Evolutionary conservation across 2,888 invertebrate species (phyloP).

Genomic region (Holacanthella duospinosa): DNA sequence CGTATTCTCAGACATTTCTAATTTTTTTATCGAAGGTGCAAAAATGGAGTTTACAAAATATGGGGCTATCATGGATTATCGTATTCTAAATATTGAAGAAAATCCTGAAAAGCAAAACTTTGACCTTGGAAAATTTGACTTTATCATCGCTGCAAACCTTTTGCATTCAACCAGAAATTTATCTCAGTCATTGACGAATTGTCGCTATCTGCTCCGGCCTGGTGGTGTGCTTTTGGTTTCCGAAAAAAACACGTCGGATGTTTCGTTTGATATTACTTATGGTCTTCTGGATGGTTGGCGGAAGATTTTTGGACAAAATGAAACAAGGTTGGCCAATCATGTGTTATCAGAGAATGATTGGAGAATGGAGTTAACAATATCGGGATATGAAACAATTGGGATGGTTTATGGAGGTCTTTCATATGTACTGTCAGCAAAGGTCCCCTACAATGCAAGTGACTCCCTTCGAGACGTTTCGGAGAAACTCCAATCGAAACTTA

Average conservation of each 20-base stretch:
- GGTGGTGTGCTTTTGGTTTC: background rate
- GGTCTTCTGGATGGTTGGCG: background rate
- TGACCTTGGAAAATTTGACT: background rate
- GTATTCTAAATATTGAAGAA: background rate
- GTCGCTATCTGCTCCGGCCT: background rate
- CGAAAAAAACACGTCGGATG: background rate
- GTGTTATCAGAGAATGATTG: background rate
- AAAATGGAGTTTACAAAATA: background rate
- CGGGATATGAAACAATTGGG: too few relatives aligned
- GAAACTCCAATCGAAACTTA: too few relatives aligned
- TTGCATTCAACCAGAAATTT: background rate
- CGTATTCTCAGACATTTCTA: background rate
- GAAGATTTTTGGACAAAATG: background rate
- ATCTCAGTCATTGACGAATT: background rate
- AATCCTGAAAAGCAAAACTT: background rate
- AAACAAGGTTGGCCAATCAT: background rate
- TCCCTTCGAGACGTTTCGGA: too few relatives aligned
- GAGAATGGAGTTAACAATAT: too few relatives aligned
- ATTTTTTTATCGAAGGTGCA: background rate
- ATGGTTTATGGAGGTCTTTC: too few relatives aligned
- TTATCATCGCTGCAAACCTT: background rate
- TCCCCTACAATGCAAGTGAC: too few relatives aligned
- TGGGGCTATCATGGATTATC: background rate
- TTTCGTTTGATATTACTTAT: background rate
- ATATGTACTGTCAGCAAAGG: too few relatives aligned